Evolutionary conservation across 2,113 vertebrate species (phyloP).

Genomic region (Cottus gobio): DNA sequence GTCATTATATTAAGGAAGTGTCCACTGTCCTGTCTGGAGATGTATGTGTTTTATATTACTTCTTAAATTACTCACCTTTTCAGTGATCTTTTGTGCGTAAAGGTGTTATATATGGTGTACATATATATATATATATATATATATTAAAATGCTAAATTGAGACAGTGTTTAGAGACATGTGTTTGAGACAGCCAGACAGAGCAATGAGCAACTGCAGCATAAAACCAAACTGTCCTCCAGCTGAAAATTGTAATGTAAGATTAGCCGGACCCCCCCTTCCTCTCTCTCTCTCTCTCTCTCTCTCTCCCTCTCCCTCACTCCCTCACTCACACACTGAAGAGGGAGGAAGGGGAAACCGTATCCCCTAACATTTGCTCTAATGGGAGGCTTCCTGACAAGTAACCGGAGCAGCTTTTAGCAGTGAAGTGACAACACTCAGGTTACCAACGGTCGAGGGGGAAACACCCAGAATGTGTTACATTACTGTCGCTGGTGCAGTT

Average conservation of each 20-base stretch:
- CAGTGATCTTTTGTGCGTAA: neutral
- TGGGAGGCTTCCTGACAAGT: constrained; percentile 81
- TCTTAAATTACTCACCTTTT: neutral
- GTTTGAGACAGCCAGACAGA: constrained; percentile 25
- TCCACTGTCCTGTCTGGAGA: neutral
- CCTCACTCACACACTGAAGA: constrained; percentile 43
- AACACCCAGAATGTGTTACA: constrained; percentile 65
- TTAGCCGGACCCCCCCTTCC: constrained; percentile 35
- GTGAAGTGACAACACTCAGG: constrained; percentile 67
- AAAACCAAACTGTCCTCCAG: constrained; percentile 50
- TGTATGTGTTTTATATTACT: neutral
- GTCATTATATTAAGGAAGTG: neutral
- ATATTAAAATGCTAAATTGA: constrained; percentile 6
- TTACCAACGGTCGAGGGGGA: constrained; percentile 69
- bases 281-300: neutral
- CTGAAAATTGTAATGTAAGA: constrained; percentile 69
- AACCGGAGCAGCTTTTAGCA: constrained; percentile 74
- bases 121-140: too few relatives aligned
- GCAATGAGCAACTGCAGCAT: constrained; percentile 42
- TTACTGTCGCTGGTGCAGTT: constrained; percentile 34
- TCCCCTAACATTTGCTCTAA: constrained; percentile 78
- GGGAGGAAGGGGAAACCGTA: constrained; percentile 67
- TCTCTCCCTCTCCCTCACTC: constrained; percentile 8
- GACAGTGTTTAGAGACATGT: constrained; percentile 4
- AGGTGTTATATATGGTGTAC: neutral